Conservation (phyloP, 2,888 invertebrate genomes). For the Trimorus sp. region DNA sequence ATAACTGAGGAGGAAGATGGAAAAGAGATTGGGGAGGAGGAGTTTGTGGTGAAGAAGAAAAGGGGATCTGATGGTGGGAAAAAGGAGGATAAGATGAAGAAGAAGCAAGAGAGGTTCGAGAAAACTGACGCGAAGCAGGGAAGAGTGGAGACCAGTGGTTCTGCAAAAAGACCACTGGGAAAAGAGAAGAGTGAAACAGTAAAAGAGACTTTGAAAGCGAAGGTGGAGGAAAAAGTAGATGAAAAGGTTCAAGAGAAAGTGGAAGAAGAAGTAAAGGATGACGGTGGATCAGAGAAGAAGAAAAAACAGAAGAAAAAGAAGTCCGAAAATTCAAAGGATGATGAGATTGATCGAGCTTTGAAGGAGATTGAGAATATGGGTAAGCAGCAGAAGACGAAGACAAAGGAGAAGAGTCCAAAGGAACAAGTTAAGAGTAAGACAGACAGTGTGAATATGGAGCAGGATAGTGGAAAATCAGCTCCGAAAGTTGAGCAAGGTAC, state of each 20-base stretch:
- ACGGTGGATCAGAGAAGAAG: conserved; percentile 68
- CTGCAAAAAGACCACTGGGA: background rate
- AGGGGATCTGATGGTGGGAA: background rate
- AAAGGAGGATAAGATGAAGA: conserved; percentile 20
- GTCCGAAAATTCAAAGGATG: conserved; percentile 74
- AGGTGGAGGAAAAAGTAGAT: conserved; percentile 36
- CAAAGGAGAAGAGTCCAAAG: conserved; percentile 73
- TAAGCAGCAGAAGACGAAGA: conserved; percentile 73
- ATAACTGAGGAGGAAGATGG: no score
- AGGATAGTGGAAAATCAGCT: conserved; percentile 36
- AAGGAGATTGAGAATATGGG: conserved; percentile 81
- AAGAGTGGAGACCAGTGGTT: background rate
- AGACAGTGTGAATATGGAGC: conserved; percentile 25
- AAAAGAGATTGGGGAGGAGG: no score
- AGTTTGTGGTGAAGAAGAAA: no score
- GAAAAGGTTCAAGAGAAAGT: conserved; percentile 6
- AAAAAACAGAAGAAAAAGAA: conserved; percentile 77
- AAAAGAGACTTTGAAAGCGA: conserved; percentile 11
- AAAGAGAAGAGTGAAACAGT: background rate
- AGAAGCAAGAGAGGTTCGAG: background rate
- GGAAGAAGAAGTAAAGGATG: conserved; percentile 42
- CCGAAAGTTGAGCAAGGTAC: conserved; percentile 7
- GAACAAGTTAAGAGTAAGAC: conserved; percentile 62
- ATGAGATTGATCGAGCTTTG: conserved; percentile 82
- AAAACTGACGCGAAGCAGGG: background rate